Base-by-base conservation (phyloP, 2,888 invertebrate species). In the Luffia ferchaultella region DNA sequence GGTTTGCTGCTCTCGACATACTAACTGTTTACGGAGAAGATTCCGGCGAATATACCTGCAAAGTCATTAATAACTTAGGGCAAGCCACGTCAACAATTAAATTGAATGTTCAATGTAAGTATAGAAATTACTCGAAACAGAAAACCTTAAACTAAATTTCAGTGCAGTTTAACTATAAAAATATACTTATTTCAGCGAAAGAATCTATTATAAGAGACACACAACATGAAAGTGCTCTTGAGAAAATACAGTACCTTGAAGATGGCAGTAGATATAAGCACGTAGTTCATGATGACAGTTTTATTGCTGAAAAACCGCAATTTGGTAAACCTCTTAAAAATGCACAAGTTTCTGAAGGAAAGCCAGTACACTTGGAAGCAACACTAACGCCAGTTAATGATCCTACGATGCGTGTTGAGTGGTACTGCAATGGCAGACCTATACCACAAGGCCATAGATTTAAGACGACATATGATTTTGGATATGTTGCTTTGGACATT, bases 361-460 rank as follows among this genome's bases (percentile, higher is more conserved):
- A 88, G 54, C 92, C 92, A 50, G 93, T 95, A 52, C 97, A 97
- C 73, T 83, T 98, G 60, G 97, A 97, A 79, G 96, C 96, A 0
- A 97, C 97, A 2, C 83, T 99, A 30, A 95, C 96, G 0, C 99
- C 99, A 0, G 95, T 98, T 41, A 97, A 98, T 64, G 99, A 99
- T 74, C 97, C 98, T 2, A 96, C 96, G 7, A 98, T 99, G 98
- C 91, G 92, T 59, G 96, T 99, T 9, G 98, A 98, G 80, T 99
- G 98, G 99, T 97, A 90, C 80, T 93, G 95, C 73, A 96, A 99
- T 76, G 98, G 97, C 49, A 88, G 91, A 63, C 97, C 97, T 1
- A 90, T 99, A 62, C 93, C 93, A 65, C 92, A 93, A 67, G 95
- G 97, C 47, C 97, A 97, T 71, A 90, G 98, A 57, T 98, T 97